Base-by-base conservation (phyloP, 2,113 vertebrate species). In the Procapra przewalskii region DNA sequence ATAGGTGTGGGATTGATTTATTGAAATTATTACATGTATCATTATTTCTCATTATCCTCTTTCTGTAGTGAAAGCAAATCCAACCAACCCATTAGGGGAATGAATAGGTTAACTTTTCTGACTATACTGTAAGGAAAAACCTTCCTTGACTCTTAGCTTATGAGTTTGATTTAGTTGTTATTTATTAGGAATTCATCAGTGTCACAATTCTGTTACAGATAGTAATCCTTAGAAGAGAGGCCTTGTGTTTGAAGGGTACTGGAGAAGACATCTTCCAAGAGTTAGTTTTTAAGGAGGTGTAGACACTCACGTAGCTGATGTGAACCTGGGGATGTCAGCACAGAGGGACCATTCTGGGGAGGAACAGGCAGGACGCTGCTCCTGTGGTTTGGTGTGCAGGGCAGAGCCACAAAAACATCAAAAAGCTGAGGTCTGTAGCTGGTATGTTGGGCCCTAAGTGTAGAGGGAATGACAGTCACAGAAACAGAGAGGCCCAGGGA, bases 21-120 rank as follows among this genome's bases (percentile, higher is more conserved):
- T 84, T 92, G 84, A 94, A 50, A 87, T 90, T 91, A 87, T 59
- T 94, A n/a, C 92, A 64, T 95, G 40, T 82, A 55, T 86, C 50
- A 57, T 86, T 87, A 67, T 93, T 94, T 97, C 25, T 94, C 29
- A 50, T 36, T 64, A 71, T 7, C 33, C 40, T 62, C 25, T 45
- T 90, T 96, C 79, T 92, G 12, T 90, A 80, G 40, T 50, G n/a
- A 82, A 59, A 94, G 48, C 62, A 92, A 90, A 95, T 64, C 55
- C 43, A 43, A 36, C 14, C 71, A 19, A 33, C 19, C 15, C 52
- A 71, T 45, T 54, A 94, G n/a, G 29, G 48, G 12, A 89, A 43
- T 40, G 40, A 88, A 57, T 54, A 90, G 62, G 16, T 45, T 40
- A 84, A 31, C 29, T 60, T 27, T 79, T 60, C 21, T 57, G 83